Percentiles rank a stretch among this genome's conserved stretches.
These are phyloP conservation scores for Podabrus alpinus DNA, from an alignment of 2,888 invertebrate genomes.

Conservation along the genomic window DNA sequence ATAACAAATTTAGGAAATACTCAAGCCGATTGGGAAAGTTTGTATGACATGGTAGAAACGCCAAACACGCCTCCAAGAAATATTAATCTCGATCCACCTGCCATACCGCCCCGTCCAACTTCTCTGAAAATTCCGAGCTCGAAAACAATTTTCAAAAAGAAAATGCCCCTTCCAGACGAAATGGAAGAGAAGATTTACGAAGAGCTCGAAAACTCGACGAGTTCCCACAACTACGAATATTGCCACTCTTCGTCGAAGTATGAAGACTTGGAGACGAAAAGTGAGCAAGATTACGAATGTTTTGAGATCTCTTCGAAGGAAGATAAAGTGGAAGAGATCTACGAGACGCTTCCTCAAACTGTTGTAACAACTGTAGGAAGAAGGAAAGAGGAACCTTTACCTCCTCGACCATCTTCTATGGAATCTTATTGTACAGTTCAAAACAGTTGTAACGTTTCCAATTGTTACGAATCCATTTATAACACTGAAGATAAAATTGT, in stretches of 20 bases:
- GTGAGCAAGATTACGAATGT: conserved; percentile 61
- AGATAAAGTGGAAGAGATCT: conserved; percentile 60
- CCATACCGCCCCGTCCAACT: conserved; percentile 22
- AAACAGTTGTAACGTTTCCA: conserved; percentile 59
- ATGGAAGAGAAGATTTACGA: conserved; percentile 41
- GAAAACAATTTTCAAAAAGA: conserved; percentile 33
- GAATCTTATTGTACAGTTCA: conserved; percentile 69
- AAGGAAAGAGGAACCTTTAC: conserved; percentile 59
- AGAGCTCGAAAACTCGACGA: conserved; percentile 32
- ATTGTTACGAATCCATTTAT: conserved; percentile 64
- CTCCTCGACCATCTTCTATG: conserved; percentile 57
- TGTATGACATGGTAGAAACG: conserved; percentile 41
- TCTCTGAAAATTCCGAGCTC: conserved; percentile 12
- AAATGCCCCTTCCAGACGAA: conserved; percentile 32
- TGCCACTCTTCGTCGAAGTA: conserved; percentile 25
- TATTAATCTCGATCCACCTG: conserved; percentile 9
- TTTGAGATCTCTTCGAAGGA: conserved; percentile 53
- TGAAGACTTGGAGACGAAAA: conserved; percentile 41
- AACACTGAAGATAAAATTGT: conserved; percentile 33
- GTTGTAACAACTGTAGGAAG: conserved; percentile 27
- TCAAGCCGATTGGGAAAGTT: conserved; percentile 31
- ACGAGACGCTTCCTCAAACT: conserved; percentile 57
- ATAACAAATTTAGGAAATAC: background rate
- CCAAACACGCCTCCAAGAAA: conserved; percentile 4
- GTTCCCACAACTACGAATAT: conserved; percentile 32